Percentiles rank a stretch among this genome's conserved stretches.
phyloP scores from a whole-genome alignment of 2,797 vertebrate genomes.

The Syngnathus acus region DNA sequence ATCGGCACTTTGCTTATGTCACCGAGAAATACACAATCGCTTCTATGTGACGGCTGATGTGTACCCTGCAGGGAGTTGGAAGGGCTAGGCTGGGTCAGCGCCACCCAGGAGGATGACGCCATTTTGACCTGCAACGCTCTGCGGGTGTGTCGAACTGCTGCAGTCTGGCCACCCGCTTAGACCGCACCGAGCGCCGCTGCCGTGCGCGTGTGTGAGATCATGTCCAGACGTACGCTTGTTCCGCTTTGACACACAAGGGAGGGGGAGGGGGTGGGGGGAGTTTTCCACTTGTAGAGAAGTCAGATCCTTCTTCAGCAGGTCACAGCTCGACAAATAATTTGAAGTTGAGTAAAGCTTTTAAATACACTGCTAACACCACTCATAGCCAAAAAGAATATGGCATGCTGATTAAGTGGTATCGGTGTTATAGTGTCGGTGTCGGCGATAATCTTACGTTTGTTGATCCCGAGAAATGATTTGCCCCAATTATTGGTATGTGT shows the following conservation, averaged over 20 bases:
- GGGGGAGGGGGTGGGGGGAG: not conserved
- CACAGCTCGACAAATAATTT: not conserved
- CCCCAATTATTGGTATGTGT: not conserved
- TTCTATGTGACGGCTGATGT: constrained; percentile 40
- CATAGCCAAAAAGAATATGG: too few species aligned
- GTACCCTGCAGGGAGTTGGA: constrained; percentile 16
- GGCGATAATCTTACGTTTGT: too few species aligned
- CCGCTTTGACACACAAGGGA: not conserved
- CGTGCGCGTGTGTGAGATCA: constrained; percentile 34
- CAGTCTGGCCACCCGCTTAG: constrained; percentile 53
- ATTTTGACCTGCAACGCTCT: constrained; percentile 54
- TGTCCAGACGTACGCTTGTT: constrained; percentile 43
- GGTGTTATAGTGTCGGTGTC: too few species aligned
- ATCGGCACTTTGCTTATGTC: not conserved
- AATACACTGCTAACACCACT: too few species aligned
- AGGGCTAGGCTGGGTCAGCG: constrained; percentile 7
- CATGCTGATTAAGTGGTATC: too few species aligned
- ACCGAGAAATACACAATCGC: not conserved
- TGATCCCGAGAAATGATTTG: too few species aligned
- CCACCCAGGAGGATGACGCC: constrained; percentile 49
- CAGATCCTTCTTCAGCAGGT: not conserved
- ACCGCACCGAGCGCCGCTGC: constrained; percentile 26
- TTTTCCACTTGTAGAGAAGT: constrained; percentile 17
- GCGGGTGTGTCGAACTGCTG: constrained; percentile 43
- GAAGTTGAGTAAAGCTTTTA: not conserved